Percentiles rank a stretch among this genome's conserved stretches.
Evolutionary conservation across 1,140 invertebrate genomes (phyloP).

Genomic region (Vanessa tameamea): DNA sequence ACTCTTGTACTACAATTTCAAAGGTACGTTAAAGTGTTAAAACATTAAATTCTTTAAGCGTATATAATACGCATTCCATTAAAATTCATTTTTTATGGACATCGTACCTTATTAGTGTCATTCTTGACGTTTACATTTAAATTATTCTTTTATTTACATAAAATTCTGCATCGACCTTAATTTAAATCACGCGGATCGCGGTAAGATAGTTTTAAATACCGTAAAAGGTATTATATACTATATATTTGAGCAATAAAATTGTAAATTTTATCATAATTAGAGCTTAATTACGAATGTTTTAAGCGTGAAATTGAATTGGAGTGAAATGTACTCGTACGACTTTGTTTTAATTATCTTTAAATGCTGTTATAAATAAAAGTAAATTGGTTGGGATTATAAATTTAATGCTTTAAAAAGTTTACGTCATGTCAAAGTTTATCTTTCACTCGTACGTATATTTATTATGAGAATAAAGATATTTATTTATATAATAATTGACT

Average conservation of each 20-base stretch:
- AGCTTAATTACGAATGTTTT: slow-evolving; percentile 19
- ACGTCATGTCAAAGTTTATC: not conserved
- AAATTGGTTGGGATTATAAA: not conserved
- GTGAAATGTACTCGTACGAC: not conserved
- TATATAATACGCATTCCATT: slow-evolving; percentile 10
- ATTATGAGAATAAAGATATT: too few relatives aligned
- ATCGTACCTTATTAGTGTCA: slow-evolving; percentile 19
- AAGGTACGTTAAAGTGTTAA: not conserved
- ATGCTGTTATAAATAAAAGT: slow-evolving; percentile 2
- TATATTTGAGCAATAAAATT: slow-evolving; percentile 20
- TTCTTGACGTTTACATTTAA: slow-evolving; percentile 9
- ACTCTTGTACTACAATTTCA: not conserved
- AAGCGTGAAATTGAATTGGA: slow-evolving; percentile 22
- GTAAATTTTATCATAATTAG: slow-evolving; percentile 18
- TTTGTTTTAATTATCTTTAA: slow-evolving; percentile 12
- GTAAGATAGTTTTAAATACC: slow-evolving; percentile 15
- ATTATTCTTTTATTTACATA: slow-evolving; percentile 20
- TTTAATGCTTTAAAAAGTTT: not conserved
- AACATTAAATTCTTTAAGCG: slow-evolving; percentile 15
- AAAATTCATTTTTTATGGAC: slow-evolving; percentile 23
- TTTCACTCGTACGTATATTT: too few relatives aligned
- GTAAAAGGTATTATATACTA: slow-evolving; percentile 11
- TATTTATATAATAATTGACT: too few relatives aligned
- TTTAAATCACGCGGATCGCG: slow-evolving; percentile 9
- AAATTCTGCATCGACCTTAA: slow-evolving; percentile 9